phyloP scores from a whole-genome alignment of 1,140 invertebrate species.

The Hormaphis cornu region DNA sequence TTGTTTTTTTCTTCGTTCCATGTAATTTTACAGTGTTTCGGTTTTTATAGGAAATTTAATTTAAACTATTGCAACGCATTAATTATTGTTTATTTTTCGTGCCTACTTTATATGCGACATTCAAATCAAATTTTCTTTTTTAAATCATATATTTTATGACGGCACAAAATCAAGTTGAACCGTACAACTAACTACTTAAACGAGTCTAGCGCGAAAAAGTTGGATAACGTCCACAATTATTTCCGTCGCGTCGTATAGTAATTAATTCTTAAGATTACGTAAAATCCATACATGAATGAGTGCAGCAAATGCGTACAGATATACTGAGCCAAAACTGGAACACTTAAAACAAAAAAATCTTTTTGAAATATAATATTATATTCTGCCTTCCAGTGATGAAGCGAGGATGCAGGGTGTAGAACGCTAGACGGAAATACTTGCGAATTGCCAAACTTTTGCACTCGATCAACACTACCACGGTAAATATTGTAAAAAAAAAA shows the following conservation, averaged over 20 bases:
- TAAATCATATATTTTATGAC: no score
- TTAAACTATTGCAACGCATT: no score
- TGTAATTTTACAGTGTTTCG: no score
- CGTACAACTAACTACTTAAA: no score
- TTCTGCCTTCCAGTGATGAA: not conserved
- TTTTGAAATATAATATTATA: constrained; percentile 21
- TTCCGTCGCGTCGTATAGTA: not conserved
- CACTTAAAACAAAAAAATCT: constrained; percentile 4
- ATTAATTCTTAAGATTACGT: not conserved
- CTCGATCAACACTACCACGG: not conserved
- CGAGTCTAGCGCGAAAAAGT: not conserved
- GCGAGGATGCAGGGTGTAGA: not conserved
- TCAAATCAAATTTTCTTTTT: no score
- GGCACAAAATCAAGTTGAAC: not conserved
- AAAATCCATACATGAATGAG: not conserved
- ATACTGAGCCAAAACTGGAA: not conserved
- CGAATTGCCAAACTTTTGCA: not conserved
- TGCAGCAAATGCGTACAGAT: not conserved
- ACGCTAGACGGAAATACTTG: not conserved
- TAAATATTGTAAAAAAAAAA: no score
- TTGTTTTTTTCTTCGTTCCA: no score
- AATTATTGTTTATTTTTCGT: no score
- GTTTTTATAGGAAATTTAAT: no score
- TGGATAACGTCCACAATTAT: constrained; percentile 2
- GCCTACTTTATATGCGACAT: no score